Percentiles rank a stretch among this genome's conserved stretches.
Conservation (phyloP, 2,113 vertebrate species). For the Regulus satrapa region DNA sequence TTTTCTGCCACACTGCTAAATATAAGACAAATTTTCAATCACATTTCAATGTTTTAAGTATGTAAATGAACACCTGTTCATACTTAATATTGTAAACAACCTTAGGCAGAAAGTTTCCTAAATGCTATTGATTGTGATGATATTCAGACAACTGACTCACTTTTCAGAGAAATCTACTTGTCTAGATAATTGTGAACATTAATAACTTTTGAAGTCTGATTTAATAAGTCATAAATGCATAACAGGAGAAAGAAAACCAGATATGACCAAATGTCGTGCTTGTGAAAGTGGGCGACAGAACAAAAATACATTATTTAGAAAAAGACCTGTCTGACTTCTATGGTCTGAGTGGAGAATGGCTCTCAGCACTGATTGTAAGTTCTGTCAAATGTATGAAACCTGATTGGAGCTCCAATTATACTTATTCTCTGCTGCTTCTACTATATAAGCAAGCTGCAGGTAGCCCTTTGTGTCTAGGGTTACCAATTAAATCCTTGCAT, state of each 20-base stretch:
- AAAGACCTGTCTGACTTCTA: not conserved
- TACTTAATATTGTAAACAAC: not conserved
- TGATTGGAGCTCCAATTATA: not conserved
- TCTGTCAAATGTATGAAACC: not conserved
- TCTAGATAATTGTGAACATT: not conserved
- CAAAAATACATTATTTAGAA: not conserved
- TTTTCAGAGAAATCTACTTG: not conserved
- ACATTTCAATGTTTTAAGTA: not conserved
- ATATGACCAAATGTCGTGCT: not conserved
- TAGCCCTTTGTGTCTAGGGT: not conserved
- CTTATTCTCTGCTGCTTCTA: not conserved
- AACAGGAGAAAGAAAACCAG: not conserved
- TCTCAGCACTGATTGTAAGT: not conserved
- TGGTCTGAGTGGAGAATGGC: not conserved
- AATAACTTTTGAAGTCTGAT: not conserved
- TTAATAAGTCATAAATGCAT: not conserved
- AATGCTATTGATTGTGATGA: not conserved
- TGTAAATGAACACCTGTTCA: not conserved
- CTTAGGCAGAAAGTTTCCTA: not conserved
- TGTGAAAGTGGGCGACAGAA: not conserved
- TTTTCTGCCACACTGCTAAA: not conserved
- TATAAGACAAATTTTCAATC: not conserved
- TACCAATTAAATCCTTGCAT: conserved; percentile 8
- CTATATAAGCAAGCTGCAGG: not conserved
- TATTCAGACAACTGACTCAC: not conserved